Base-by-base conservation (phyloP, 2,888 invertebrate genomes). In the Ommatoiulus sabulosus region DNA sequence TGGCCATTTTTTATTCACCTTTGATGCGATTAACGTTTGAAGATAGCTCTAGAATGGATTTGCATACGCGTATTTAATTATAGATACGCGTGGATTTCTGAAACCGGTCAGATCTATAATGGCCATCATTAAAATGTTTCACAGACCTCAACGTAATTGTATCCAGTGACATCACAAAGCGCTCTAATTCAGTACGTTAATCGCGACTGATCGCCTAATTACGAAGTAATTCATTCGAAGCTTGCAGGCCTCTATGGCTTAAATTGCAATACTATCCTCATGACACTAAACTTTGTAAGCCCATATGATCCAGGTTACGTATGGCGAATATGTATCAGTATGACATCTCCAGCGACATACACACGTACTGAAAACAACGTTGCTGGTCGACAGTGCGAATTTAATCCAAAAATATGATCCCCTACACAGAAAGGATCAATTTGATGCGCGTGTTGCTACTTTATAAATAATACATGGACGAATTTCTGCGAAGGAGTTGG, bases 381-480 rank as follows among this genome's bases (percentile, higher is more conserved):
- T 72, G 72, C 24, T 20, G 72, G 72, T 72, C 72, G 72, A 7
- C 72, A 72, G 7, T 72, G 72, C 24, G 24, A 24, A 72, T 72
- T 72, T 72, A 72, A 72, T 72, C 72, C 72, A 24, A 72, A 72
- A 72, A 72, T 24, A 72, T 72, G 72, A 72, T 72, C 72, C 72
- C 72, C 72, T 24, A 8, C 72, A 72, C 72, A 20, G 72, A 7
- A n/a, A 72, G 72, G 72, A 72, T 72, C 72, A 72, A 72, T 72
- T 24, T 72, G 72, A 72, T 72, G 24, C 24, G 72, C 24, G 72
- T 24, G 72, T 24, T 72, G 72, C 72, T 24, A 72, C 72, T 72
- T 72, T 24, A 72, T 72, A 72, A 72, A 72, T 24, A 72, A 72
- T 72, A 72, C 72, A 72, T 72, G 72, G 20, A 72, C 24, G 72